Base-by-base conservation (phyloP, 2,797 vertebrate genomes). In the Tapirus indicus region DNA sequence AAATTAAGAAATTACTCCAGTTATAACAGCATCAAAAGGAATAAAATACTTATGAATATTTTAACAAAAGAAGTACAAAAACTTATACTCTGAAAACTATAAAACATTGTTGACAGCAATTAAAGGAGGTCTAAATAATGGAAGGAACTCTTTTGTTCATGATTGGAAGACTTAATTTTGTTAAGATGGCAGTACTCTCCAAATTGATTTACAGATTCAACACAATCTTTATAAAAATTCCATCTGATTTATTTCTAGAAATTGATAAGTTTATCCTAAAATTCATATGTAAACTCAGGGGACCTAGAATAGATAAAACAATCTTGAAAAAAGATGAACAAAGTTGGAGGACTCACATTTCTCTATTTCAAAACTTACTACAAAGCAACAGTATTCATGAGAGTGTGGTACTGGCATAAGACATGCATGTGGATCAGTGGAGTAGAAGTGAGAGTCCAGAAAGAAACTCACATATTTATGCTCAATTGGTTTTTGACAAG, bases 271-370 rank as follows among this genome's bases (percentile, higher is more conserved):
- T 69, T 92, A 82, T 69, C 60, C 7, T 95, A 69, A 93, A 95
- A 90, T 35, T 86, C 25, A 29, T 14, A 18, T 54, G 52, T 41
- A 52, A 86, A 95, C 38, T 92, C 32, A 84, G 58, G 20, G 44
- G 64, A 69, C 35, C 25, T 5, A 72, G 56, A 62, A 68, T 44
- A 86, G 29, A 7, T 68, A 47, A 90, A 90, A 86, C 35, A 44
- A 86, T 86, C 80, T 68, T 91, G 52, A 74, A 87, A 62, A 87
- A 80, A 82, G 16, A 82, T 75, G 54, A 95, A 82, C 18, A 18
- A 83, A 66, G n/a, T 47, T 54, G 74, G 54, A 84, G 10, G 58
- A 71, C 18, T 88, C 71, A 72, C 1, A 83, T 90, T 93, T 85
- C 66, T 84, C 41, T 20, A 41, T 54, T 93, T 90, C 20, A 69